Evolutionary conservation across 2,888 invertebrate species (phyloP).

Genomic region (Brenthis hecate): DNA sequence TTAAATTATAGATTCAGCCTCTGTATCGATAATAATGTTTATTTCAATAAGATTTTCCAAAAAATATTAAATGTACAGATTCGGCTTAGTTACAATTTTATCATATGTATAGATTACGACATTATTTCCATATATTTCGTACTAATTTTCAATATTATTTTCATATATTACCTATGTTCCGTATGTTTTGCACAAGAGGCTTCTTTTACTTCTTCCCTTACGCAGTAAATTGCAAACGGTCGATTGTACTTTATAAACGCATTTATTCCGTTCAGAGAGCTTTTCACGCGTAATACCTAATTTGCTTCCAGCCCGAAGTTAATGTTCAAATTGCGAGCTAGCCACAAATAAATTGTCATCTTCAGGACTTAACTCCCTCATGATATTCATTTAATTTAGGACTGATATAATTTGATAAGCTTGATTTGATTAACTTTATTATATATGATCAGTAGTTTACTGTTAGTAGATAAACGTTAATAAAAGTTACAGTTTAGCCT

Average conservation of each 20-base stretch:
- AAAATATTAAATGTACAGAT: no score
- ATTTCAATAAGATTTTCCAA: no score
- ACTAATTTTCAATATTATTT: not conserved
- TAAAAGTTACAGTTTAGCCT: no score
- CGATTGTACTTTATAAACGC: conserved; percentile 20
- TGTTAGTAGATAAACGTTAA: no score
- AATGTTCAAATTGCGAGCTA: conserved; percentile 25
- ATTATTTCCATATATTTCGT: no score
- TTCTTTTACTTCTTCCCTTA: not conserved
- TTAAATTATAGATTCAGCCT: no score
- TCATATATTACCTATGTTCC: no score
- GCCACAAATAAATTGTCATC: conserved; percentile 22
- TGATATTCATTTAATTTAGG: conserved; percentile 13
- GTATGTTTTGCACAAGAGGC: not conserved
- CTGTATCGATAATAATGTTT: no score
- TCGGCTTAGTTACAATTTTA: no score
- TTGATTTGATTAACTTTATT: no score
- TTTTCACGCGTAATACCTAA: conserved; percentile 24
- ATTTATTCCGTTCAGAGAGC: conserved; percentile 17
- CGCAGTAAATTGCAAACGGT: conserved; percentile 8
- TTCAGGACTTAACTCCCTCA: conserved; percentile 1
- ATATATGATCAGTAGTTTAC: no score
- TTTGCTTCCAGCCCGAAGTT: conserved; percentile 14
- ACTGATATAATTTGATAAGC: not conserved
- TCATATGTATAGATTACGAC: no score